phyloP scores from a whole-genome alignment of 2,888 invertebrate genomes.

The Pseudococcus jackbeardsleyi region DNA sequence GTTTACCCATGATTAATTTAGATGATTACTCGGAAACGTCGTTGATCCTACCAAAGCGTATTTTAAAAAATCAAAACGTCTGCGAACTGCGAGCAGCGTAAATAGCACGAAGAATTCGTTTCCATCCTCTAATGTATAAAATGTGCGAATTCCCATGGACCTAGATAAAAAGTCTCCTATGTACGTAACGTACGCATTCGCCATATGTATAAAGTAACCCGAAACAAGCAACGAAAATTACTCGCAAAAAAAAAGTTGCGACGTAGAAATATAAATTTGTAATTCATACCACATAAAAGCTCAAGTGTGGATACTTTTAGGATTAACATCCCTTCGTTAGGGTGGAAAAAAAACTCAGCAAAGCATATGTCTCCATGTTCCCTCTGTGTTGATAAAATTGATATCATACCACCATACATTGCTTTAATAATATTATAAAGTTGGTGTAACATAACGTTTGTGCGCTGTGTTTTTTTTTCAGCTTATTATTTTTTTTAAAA shows the following conservation, averaged over 20 bases:
- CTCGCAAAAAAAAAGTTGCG: conserved; percentile 21
- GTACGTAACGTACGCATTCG: not conserved
- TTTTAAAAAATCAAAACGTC: not conserved
- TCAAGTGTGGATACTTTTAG: conserved; percentile 47
- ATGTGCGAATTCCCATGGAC: conserved; percentile 5
- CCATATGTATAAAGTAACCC: conserved; percentile 37
- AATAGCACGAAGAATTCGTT: conserved; percentile 1
- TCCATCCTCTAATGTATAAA: not conserved
- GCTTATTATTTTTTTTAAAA: conserved; percentile 26
- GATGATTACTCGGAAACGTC: conserved; percentile 11
- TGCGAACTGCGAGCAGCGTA: not conserved
- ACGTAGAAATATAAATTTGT: conserved; percentile 45
- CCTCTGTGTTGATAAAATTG: conserved; percentile 53
- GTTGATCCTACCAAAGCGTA: not conserved
- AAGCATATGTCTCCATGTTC: conserved; percentile 35
- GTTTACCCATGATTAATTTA: not conserved
- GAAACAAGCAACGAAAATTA: conserved; percentile 50
- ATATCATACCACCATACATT: conserved; percentile 25
- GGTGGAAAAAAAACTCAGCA: conserved; percentile 25
- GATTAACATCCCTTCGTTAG: conserved; percentile 51
- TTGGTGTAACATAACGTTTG: conserved; percentile 16
- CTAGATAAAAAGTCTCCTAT: not conserved
- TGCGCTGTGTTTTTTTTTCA: not conserved
- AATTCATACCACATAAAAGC: conserved; percentile 49
- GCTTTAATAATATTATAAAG: conserved; percentile 25